phyloP scores from a whole-genome alignment of 2,113 vertebrate genomes.

The Egretta garzetta region DNA sequence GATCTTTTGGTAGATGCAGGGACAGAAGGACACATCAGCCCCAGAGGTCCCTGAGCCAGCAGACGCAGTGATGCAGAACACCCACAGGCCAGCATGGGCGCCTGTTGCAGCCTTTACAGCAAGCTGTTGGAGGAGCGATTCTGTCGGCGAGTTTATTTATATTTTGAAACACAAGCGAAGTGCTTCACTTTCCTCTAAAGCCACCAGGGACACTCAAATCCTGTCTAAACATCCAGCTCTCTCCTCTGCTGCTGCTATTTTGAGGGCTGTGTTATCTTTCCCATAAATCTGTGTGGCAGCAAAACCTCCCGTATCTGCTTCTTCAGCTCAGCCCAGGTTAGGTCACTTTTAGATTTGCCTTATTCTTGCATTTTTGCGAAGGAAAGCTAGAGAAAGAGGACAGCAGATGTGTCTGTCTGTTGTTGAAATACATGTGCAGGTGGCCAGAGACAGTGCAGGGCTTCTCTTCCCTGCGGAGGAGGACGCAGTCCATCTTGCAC shows the following conservation, averaged over 20 bases:
- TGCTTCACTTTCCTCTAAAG: background rate
- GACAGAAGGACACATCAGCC: background rate
- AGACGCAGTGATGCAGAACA: background rate
- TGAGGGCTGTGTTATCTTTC: background rate
- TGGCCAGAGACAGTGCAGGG: background rate
- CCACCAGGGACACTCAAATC: background rate
- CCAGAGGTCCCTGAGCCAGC: background rate
- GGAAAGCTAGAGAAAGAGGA: background rate
- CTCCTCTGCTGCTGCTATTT: background rate
- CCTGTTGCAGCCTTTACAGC: background rate
- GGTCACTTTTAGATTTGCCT: background rate
- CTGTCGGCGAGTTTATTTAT: background rate
- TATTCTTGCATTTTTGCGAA: background rate
- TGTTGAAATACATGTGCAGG: background rate
- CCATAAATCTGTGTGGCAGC: background rate
- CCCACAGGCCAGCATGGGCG: rapidly evolving
- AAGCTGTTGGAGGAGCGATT: background rate
- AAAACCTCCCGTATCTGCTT: background rate
- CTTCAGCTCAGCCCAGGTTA: background rate
- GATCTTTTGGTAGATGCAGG: background rate
- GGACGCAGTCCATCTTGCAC: background rate
- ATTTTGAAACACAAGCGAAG: background rate
- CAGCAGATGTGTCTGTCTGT: background rate
- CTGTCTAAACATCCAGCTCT: background rate
- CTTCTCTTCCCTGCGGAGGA: background rate